Evolutionary conservation across 2,888 invertebrate genomes (phyloP), one percentile per base, ranked within the genome.

Genomic region (Itoplectis maculator): DNA sequence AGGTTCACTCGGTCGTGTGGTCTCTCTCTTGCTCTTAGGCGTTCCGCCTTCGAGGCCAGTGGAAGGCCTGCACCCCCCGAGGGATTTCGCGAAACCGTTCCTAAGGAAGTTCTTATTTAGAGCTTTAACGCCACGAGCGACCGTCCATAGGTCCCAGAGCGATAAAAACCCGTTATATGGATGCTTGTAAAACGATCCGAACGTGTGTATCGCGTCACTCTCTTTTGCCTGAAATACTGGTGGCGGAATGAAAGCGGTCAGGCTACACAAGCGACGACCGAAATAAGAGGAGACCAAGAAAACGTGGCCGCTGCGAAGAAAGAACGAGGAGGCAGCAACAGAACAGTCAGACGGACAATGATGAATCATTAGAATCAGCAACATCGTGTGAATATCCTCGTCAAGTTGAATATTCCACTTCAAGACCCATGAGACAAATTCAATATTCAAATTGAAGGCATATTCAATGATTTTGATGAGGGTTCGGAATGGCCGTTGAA

Each of bases 91-190:
- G 85, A 82, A 85, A 82, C 74, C 86, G 83, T 87, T 88, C 86
- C 87, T 87, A 82, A 89, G 87, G 88, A 89, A 87, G 86, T 85
- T 88, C 88, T 90, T 90, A 90, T 89, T 89, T 88, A 86, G 89
- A 89, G 86, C 87, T 85, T 89, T 90, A 88, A 88, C 89, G 86
- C 85, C 86, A 84, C 83, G 61, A 87, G 87, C 85, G 88, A 84
- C 81, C 85, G 85, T 82, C 87, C 89, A 90, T 90, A 89, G 90
- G 91, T 89, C 88, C 87, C 87, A 78, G 69, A 83, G 86, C 90
- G 90, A 87, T 91, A 89, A 88, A 89, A 86, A 84, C 78, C 56
- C 84, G 86, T 87, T 89, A 89, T 89, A 89, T 87, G 86, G 87
- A 82, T 81, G 87, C 80, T 85, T 89, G 86, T 90, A 90, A 90